phyloP scores from a whole-genome alignment of 1,140 invertebrate species.

The Neoseiulus cucumeris region DNA sequence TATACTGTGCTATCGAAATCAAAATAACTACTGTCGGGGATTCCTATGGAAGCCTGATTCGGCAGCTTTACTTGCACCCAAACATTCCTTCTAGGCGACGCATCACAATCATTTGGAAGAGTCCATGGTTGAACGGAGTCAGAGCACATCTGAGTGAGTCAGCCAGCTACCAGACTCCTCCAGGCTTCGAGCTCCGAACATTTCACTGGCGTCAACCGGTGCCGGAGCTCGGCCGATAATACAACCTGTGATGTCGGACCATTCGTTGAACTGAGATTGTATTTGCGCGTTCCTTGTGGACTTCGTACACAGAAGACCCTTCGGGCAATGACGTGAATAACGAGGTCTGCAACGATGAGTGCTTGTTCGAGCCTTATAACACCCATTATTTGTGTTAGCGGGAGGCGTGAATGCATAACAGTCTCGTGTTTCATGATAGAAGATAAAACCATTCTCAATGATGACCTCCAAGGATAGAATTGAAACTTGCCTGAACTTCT shows the following conservation, averaged over 20 bases:
- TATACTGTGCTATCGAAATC: no score
- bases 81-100: no score
- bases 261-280: background rate
- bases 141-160: no score
- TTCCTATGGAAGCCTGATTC: no score
- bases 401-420: background rate
- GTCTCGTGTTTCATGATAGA: background rate
- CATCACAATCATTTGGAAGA: no score
- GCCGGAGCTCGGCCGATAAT: no score
- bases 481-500: background rate
- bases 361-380: background rate
- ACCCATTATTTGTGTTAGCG: background rate
- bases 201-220: no score
- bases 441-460: background rate
- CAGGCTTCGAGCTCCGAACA: no score
- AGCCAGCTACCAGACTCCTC: no score
- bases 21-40: no score
- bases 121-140: no score
- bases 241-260: background rate
- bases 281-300: background rate
- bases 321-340: background rate
- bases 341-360: background rate
- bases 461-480: background rate
- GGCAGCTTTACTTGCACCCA: no score
- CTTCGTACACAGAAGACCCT: background rate